Evolutionary conservation across 2,888 invertebrate species (phyloP), one percentile per base, ranked within the genome.

Genomic region (Tiliacea citrago): DNA sequence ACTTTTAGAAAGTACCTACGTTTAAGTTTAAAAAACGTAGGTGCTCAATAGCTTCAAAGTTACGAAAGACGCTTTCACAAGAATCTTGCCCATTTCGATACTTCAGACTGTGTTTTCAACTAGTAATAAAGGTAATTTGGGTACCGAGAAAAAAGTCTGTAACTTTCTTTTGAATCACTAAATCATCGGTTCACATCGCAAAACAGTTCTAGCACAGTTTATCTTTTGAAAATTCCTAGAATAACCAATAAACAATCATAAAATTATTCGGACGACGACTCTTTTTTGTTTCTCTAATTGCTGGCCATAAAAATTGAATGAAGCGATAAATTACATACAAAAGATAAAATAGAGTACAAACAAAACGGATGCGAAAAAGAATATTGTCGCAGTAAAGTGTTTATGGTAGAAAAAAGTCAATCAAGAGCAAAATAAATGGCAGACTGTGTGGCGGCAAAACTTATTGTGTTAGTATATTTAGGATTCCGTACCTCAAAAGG

Each of bases 401-500:
- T n/a, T 63, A 63, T 76, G 57, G 42, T 24, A 24, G 24, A 63
- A 60, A 74, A 68, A 68, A 68, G 12, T 39, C 39, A 39, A 39
- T 13, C 10, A 65, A 53, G 58, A 68, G 42, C 13, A 24, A 13
- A 39, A 45, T 12, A 70, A 55, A 65, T 47, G 42, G 1, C 49
- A 84, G 84, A 84, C 70, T 24, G 35, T 61, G 61, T 68, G 75
- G 81, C 84, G 84, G 68, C 60, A 67, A 63, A 66, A 29, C 7
- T 35, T 3, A 5, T 29, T 29, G 29, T 29, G 29, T 29, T 29
- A 29, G 29, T 29, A 29, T 29, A 29, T 29, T 29, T 29, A 7
- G 39, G 39, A 7, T 39, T 39, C 39, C 39, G 5, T 39, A 39
- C 5, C 39, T 39, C 5, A 39, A 39, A 39, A 39, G 39, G 7